Evolutionary conservation across 2,888 invertebrate species (phyloP).

Genomic region (Caenorhabditis doughertyi): DNA sequence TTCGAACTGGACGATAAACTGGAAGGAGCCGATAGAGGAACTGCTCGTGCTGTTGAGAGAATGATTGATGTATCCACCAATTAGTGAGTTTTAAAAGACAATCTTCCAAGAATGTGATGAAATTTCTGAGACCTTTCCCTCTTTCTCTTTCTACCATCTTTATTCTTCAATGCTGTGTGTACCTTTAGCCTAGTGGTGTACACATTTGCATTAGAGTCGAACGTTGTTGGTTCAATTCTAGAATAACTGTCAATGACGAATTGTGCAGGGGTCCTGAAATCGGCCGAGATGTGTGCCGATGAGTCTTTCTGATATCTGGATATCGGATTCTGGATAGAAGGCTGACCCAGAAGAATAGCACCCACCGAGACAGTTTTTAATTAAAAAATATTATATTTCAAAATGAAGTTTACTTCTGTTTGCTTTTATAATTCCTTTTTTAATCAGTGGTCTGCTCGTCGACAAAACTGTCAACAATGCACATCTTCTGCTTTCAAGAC

Average conservation of each 20-base stretch:
- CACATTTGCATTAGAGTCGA: background rate
- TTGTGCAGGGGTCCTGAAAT: slow-evolving; percentile 82
- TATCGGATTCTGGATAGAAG: slow-evolving; percentile 57
- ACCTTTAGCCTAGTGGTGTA: slow-evolving; percentile 45
- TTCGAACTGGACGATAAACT: slow-evolving; percentile 86
- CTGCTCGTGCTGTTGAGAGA: slow-evolving; percentile 93
- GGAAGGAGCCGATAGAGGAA: slow-evolving; percentile 90
- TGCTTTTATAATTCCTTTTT: too few species aligned
- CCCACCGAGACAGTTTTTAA: slow-evolving; percentile 66
- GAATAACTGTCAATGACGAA: slow-evolving; percentile 72
- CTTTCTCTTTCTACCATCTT: background rate
- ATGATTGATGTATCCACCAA: slow-evolving; percentile 96
- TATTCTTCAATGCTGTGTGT: background rate
- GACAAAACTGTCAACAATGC: slow-evolving; percentile 74
- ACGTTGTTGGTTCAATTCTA: slow-evolving; percentile 28
- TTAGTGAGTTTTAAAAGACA: slow-evolving; percentile 86
- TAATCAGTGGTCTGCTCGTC: slow-evolving; percentile 66
- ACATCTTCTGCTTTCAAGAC: slow-evolving; percentile 70
- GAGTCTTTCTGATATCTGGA: slow-evolving; percentile 42
- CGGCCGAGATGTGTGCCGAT: slow-evolving; percentile 79
- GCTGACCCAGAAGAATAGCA: slow-evolving; percentile 68
- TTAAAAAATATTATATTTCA: background rate
- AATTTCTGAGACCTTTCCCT: background rate
- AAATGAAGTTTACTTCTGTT: slow-evolving; percentile 5
- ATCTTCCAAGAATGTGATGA: background rate